Conservation (phyloP, 2,113 vertebrate species). For the Nothocercus nigrocapillus region DNA sequence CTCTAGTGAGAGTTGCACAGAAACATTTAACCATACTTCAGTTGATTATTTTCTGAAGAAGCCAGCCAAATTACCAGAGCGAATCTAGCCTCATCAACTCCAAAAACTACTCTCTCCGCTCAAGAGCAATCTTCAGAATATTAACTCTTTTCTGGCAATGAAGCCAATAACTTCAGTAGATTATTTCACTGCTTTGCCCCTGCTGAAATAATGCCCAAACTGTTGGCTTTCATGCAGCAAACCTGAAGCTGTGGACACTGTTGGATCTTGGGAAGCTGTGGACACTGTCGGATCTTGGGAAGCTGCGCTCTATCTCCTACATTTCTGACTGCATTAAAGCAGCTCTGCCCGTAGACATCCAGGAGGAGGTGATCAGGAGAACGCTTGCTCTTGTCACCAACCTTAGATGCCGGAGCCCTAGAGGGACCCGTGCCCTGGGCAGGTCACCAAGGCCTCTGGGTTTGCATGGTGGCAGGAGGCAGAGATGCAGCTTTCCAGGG, state of each 20-base stretch:
- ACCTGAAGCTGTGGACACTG: not conserved
- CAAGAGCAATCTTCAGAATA: not conserved
- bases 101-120: not conserved
- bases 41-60: not conserved
- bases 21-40: not conserved
- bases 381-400: not conserved
- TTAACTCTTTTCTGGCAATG: not conserved
- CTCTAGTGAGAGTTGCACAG: conserved; percentile 17
- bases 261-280: not conserved
- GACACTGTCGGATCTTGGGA: not conserved
- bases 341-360: not conserved
- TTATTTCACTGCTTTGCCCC: not conserved
- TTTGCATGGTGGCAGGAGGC: not conserved
- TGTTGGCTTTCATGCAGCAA: not conserved
- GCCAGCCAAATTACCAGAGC: not conserved
- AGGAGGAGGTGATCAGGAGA: not conserved
- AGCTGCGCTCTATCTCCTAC: not conserved
- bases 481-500: not conserved
- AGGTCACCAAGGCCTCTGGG: not conserved
- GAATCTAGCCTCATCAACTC: not conserved
- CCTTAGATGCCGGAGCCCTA: rapidly evolving
- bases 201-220: not conserved
- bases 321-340: not conserved
- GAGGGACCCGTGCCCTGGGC: not conserved
- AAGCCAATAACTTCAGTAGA: not conserved